Base-by-base conservation (phyloP, 2,113 vertebrate species). In the Phalacrocorax pelagicus region DNA sequence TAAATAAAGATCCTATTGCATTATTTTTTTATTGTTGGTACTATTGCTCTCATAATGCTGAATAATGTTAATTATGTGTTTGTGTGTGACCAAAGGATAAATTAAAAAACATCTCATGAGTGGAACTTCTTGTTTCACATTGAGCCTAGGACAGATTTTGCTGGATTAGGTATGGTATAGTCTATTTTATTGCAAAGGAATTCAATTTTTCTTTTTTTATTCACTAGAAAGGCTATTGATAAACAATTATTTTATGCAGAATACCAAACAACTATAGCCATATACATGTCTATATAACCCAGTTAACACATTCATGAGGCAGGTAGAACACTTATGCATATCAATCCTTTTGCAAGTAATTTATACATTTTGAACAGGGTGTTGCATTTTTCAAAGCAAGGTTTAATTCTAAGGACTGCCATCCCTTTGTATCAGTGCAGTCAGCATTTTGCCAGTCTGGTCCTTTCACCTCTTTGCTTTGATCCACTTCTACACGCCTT, bases 21-120 rank as follows among this genome's bases (percentile, higher is more conserved):
- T 92, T 96, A 82, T 38, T 63, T 79, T 95, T 96, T 96, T 96
- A 94, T 92, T 94, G 74, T 94, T 82, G 63, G 34, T 78, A 81
- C 21, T 84, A 65, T 63, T 95, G 79, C 59, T 84, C 44, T 82
- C 63, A 49, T 83, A 86, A 70, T 58, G 49, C 51, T 92, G 86
- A 94, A 81, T 92, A 78, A 88, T 55, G 55, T 65, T 94, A 84
- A 91, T 62, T 44, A 78, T 62, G 52, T 91, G 34, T 21, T 66
- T 70, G 13, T 57, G 47, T 91, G 73, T 2, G 14, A 74, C 55
- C 34, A 92, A 93, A 93, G 77, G 71, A 88, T 71, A 92, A 85
- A 90, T 70, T 75, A 32, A 73, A 94, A 93, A 92, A 30, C 11
- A 70, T 63, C 52, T 91, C 42, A 54, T 46, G 40, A 83, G 32